Conservation (phyloP, 2,797 vertebrate species). For the Coracias cyanogaster region DNA sequence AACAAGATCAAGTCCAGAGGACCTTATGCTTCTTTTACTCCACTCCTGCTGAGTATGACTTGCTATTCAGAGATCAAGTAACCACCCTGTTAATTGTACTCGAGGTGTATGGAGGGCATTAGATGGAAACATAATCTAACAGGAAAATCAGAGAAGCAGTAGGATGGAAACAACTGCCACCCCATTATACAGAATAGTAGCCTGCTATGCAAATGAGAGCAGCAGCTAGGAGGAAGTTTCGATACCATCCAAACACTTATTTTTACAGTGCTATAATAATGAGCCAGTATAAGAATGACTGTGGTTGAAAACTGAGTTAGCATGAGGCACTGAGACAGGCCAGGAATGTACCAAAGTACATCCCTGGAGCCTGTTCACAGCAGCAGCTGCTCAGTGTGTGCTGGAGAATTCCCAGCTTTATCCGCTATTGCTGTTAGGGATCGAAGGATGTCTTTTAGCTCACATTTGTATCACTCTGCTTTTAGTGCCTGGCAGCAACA, state of each 20-base stretch:
- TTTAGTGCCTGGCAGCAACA: constrained; percentile 51
- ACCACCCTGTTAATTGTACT: constrained; percentile 5
- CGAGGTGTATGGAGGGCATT: background rate
- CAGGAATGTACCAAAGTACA: constrained; percentile 68
- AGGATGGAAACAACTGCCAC: background rate
- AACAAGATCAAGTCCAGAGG: background rate
- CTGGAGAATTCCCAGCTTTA: constrained; percentile 67
- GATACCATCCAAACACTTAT: constrained; percentile 11
- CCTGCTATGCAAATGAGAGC: background rate
- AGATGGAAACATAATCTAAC: constrained; percentile 1
- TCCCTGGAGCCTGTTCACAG: constrained; percentile 62
- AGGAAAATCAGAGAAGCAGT: constrained; percentile 16
- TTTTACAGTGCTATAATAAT: constrained; percentile 31
- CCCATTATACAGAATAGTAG: background rate
- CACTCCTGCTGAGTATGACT: background rate
- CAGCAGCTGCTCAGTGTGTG: constrained; percentile 62
- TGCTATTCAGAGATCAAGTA: constrained; percentile 5
- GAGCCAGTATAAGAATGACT: constrained; percentile 43
- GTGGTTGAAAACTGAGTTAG: constrained; percentile 58
- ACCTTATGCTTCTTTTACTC: background rate
- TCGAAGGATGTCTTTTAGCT: constrained; percentile 23
- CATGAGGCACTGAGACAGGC: constrained; percentile 14
- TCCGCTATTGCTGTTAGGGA: background rate
- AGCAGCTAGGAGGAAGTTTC: constrained; percentile 3
- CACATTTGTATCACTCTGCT: constrained; percentile 23